Base-by-base conservation (phyloP, 2,888 invertebrate genomes). In the Dryococelus australis region DNA sequence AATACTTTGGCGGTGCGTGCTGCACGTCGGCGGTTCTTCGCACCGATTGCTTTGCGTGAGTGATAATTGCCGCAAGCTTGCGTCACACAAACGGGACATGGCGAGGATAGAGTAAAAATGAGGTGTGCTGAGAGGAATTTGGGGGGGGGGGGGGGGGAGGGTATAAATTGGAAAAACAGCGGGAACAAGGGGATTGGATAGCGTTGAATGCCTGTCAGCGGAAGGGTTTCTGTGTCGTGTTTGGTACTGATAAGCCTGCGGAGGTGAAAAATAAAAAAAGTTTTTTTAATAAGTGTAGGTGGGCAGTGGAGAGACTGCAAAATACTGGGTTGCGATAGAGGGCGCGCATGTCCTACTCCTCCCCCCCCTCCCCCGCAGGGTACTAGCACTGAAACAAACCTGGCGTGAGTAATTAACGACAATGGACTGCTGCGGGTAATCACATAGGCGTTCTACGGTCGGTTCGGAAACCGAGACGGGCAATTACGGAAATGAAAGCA, bases 321-420 rank as follows among this genome's bases (percentile, higher is more conserved):
- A 65, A 65, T 65, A 65, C 65, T 24, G n/a, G 65, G 65, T 65
- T 24, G 65, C n/a, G 65, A 9, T n/a, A 65, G 65, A 65, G 20
- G 65, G 65, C 8, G 47, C 47, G 16, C 10, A 47, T 16, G 12
- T 13, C 47, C 47, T 16, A 10, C 47, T 47, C 47, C 47, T 20
- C 65, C 65, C 65, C n/a, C 65, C 65, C 8, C 65, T 65, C 8
- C 65, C 65, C 65, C 35, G 35, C 35, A 3, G 35, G 35, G 35
- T 35, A 35, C 35, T 24, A 12, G 65, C 8, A 1, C 13, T 6
- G 65, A 65, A 65, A 65, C 65, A 65, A 12, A n/a, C 65, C 24
- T 65, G 65, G 65, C 65, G 65, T n/a, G 65, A 65, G 65, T 65
- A 65, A 65, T 65, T 65, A 65, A 65, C 65, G 65, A 65, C 65